Evolutionary conservation across 2,797 vertebrate genomes (phyloP), one percentile per base, ranked within the genome.

Genomic region (Argya squamiceps): DNA sequence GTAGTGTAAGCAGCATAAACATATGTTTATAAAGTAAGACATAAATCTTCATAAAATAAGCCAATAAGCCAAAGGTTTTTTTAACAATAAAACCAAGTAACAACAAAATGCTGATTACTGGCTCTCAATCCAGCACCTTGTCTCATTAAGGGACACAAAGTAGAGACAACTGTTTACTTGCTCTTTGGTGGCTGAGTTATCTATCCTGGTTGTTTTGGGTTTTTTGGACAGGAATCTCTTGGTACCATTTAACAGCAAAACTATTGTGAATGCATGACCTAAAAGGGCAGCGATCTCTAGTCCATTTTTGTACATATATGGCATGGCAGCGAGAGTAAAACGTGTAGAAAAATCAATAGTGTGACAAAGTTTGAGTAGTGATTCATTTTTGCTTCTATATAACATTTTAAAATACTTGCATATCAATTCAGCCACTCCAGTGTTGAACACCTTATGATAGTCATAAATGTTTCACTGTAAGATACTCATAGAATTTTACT

Each of bases 171-270:
- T 16, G 3, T 46, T 82, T 64, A 24, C 12, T 43, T 67, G 8
- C 50, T 15, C 15, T 59, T 65, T 75, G 15, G 13, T 46, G 30
- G 6, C 6, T 30, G 21, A 41, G 19, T 43, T 36, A 26, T 27
- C 30, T 36, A 53, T 18, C 14, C 8, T 44, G 15, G 0, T 11
- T 49, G 20, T 13, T 50, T 18, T 9, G 6, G 12, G 10, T 1
- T 39, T 63, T 53, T n/a, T 82, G 7, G 6, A 36, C 27, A 75
- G 15, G 5, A 78, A 49, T 12, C 11, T 50, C 23, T 73, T 30
- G 8, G 7, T 68, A 53, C 7, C 3, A 15, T 73, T 82, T 84
- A 75, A 49, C 13, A 68, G 10, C 14, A 68, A 46, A 36, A 59
- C 4, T 68, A 11, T 52, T 75, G 71, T 79, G 44, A 79, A 82